Percentiles rank a stretch among this genome's conserved stretches.
phyloP scores from a whole-genome alignment of 2,113 vertebrate genomes.

The Sinocyclocheilus anshuiensis region DNA sequence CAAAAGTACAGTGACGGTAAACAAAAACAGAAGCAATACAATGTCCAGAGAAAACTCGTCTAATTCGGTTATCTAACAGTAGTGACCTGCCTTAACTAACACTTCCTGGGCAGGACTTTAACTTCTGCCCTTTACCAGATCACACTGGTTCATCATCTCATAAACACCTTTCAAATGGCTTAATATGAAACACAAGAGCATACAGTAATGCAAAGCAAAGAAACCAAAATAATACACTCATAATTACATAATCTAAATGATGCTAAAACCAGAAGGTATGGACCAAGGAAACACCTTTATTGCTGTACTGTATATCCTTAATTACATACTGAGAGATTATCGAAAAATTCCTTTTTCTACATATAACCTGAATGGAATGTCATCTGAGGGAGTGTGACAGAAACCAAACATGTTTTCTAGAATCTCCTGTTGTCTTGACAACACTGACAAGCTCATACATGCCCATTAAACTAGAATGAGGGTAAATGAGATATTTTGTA shows the following conservation, averaged over 20 bases:
- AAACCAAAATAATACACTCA: background rate
- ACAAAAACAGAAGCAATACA: conserved; percentile 31
- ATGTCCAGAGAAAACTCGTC: conserved; percentile 18
- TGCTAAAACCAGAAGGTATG: background rate
- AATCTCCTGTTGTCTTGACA: background rate
- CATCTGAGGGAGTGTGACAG: conserved; percentile 22
- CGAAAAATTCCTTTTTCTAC: background rate
- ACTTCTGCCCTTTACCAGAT: conserved; percentile 43
- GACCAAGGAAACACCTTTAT: background rate
- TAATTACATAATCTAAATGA: background rate
- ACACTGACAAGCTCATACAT: conserved; percentile 17
- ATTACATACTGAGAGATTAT: background rate
- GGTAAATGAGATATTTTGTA: background rate
- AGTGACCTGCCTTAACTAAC: conserved; percentile 34
- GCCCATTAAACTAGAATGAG: background rate
- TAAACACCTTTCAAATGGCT: background rate
- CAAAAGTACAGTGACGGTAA: conserved; percentile 44
- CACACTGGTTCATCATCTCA: conserved; percentile 20
- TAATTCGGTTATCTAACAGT: conserved; percentile 64
- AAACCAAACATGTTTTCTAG: conserved; percentile 34
- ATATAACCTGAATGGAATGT: conserved; percentile 22
- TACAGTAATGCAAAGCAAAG: background rate
- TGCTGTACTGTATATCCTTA: background rate
- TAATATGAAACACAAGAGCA: background rate
- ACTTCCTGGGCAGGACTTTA: conserved; percentile 1